A percentile compares a stretch with the other conserved stretches of the same genome.
These are phyloP conservation scores for Sterrhoptilus dennistouni DNA, from an alignment of 2,113 vertebrate species.

Conservation along the genomic window DNA sequence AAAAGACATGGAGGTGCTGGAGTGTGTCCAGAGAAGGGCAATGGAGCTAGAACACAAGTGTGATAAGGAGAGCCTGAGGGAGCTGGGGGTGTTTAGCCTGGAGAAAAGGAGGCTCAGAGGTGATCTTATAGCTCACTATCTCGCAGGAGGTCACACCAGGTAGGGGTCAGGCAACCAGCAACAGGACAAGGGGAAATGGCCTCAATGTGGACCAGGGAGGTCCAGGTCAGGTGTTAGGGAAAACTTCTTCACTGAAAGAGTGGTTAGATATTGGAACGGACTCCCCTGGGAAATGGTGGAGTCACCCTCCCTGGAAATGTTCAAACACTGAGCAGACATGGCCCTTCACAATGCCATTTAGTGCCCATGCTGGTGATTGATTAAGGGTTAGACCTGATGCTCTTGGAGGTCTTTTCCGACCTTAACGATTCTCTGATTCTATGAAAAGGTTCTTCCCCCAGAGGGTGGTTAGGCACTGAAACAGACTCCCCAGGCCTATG, in stretches of 20 bases:
- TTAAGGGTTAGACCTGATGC: background rate
- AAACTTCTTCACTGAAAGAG: background rate
- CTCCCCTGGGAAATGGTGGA: background rate
- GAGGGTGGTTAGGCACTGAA: background rate
- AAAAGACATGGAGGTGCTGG: background rate
- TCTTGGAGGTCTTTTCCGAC: background rate
- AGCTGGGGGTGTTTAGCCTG: background rate
- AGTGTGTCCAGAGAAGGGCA: background rate
- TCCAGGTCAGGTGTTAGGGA: background rate
- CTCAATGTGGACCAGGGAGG: background rate
- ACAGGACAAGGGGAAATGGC: background rate
- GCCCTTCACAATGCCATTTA: background rate
- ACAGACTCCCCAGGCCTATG: background rate
- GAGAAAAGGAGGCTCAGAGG: background rate
- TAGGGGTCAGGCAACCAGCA: background rate
- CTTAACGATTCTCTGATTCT: background rate
- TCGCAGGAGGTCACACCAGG: background rate
- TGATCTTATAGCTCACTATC: rapidly evolving
- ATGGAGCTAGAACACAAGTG: background rate
- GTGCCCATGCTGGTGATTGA: background rate
- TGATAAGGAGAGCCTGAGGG: background rate
- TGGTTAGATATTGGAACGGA: background rate
- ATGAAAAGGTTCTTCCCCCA: background rate
- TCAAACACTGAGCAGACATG: background rate
- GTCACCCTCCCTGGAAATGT: background rate